These are phyloP conservation scores for Drymonia ruficornis DNA, from an alignment of 2,888 invertebrate species.

Conservation along the genomic window DNA sequence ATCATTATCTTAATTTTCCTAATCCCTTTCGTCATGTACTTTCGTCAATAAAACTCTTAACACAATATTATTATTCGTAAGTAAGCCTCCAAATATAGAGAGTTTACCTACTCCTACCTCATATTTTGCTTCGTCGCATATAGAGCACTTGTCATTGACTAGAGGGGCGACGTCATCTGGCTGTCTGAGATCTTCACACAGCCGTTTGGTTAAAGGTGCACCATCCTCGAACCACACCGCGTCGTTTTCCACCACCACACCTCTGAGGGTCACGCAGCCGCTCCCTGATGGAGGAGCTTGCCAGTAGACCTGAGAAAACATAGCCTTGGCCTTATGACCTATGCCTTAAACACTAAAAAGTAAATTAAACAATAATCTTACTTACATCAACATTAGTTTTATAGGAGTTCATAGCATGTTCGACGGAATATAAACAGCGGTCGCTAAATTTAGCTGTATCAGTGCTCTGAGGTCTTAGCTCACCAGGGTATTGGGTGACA, in stretches of 20 bases:
- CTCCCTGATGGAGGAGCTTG: constrained; percentile 71
- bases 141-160: constrained; percentile 65
- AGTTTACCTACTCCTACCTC: constrained; percentile 49
- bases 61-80: too few relatives aligned
- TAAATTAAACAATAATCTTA: not conserved
- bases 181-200: constrained; percentile 73
- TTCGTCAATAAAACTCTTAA: too few relatives aligned
- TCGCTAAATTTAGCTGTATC: constrained; percentile 67
- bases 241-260: constrained; percentile 73
- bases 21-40: too few relatives aligned
- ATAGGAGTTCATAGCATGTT: constrained; percentile 57
- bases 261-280: constrained; percentile 71
- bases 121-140: constrained; percentile 78
- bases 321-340: not conserved
- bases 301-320: constrained; percentile 65
- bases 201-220: constrained; percentile 55
- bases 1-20: too few relatives aligned
- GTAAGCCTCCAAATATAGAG: too few relatives aligned
- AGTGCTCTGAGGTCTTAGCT: constrained; percentile 56
- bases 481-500: constrained; percentile 60
- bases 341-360: not conserved
- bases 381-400: constrained; percentile 67
- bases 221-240: constrained; percentile 75
- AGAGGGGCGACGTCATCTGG: constrained; percentile 71
- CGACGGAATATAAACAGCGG: constrained; percentile 69